Base-by-base conservation (phyloP, 2,113 vertebrate genomes). In the Pomatorhinus ruficollis region DNA sequence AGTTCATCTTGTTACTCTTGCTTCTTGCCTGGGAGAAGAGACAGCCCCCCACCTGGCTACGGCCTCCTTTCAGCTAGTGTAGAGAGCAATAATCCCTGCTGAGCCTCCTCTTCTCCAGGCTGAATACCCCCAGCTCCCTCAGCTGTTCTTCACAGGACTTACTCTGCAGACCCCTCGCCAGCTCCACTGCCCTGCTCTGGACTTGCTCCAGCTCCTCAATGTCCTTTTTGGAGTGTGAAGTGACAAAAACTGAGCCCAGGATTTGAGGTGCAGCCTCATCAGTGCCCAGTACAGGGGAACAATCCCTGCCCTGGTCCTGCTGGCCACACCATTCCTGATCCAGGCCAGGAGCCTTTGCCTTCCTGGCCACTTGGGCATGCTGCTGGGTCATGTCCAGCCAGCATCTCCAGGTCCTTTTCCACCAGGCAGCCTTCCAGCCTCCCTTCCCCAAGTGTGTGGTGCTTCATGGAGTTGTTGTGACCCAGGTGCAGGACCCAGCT, bases 61-160 rank as follows among this genome's bases (percentile, higher is more conserved):
- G 35, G 4, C 12, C 39, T 76, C 54, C 39, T 25, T 54, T 35
- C 35, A 54, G 49, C 7, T 0, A 5, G 23, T 11, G 40, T 4
- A 11, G 47, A 23, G 54, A 60, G 23, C 15, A 21, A 1, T 15
- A 15, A 69, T 27, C 35, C 19, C 30, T 39, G 15, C 30, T 27
- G 30, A 83, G 70, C 54, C 54, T 54, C 30, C 40, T 15, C 15
- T 14, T 35, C 70, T 61, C 30, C 53, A 45, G 14, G 33, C 9
- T 66, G 49, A 53, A 6, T 11, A 30, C 6, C 8, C 18, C 10
- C 52, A 24, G 33, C 28, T 10, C 6, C 10, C 18, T 9, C 52
- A 24, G 33, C 28, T 10, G 12, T 1, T 47, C 53, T 16, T n/a
- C n/a, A 22, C 3, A 8, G 15, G 7, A n/a, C 5, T 24, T 9